These are phyloP conservation scores for Brienomyrus longianalis DNA, from an alignment of 2,113 vertebrate species.

Conservation along the genomic window DNA sequence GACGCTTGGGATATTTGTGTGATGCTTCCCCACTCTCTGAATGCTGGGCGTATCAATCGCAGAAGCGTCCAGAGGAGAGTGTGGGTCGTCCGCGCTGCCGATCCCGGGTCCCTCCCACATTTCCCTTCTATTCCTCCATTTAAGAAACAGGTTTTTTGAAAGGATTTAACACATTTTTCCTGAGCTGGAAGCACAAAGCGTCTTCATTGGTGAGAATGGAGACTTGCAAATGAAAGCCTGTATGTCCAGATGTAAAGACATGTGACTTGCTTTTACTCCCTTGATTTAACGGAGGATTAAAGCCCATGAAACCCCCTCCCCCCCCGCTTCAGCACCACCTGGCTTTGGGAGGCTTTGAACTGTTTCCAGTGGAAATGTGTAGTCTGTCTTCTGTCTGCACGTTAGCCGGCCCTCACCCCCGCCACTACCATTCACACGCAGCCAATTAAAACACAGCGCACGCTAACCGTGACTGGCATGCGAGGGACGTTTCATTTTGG, in stretches of 20 bases:
- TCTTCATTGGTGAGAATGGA: not conserved
- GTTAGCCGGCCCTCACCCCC: not conserved
- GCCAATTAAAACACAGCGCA: not conserved
- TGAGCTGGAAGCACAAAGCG: not conserved
- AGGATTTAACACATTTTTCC: not conserved
- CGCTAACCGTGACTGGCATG: not conserved
- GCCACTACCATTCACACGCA: not conserved
- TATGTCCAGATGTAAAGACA: not conserved
- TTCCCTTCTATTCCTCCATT: not conserved
- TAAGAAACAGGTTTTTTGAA: not conserved
- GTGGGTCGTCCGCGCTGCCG: not conserved
- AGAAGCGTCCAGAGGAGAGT: not conserved
- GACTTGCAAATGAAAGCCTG: not conserved
- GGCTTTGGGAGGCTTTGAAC: not conserved
- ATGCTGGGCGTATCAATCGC: not conserved
- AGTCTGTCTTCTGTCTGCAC: not conserved
- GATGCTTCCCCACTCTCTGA: not conserved
- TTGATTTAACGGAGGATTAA: not conserved
- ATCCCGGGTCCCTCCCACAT: not conserved
- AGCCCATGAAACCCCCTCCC: not conserved
- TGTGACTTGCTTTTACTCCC: not conserved
- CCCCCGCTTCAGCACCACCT: not conserved
- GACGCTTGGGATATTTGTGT: not conserved
- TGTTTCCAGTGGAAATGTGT: conserved; percentile 11
- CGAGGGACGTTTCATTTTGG: not conserved